Base-by-base conservation (phyloP, 2,888 invertebrate species). In the Harmothoe impar region DNA sequence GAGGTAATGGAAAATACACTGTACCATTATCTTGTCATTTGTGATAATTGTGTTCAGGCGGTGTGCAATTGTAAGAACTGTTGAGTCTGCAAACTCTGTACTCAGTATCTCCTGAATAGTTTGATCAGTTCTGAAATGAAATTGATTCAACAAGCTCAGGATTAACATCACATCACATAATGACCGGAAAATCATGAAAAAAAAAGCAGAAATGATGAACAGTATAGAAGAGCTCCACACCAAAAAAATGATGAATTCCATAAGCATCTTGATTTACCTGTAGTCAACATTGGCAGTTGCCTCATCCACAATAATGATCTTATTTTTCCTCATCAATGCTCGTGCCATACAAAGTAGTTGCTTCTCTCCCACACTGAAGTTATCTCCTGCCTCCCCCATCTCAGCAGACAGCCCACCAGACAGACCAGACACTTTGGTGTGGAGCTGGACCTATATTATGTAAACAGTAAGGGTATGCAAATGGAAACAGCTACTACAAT, bases 351-450 rank as follows among this genome's bases (percentile, higher is more conserved):
- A 84, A n/a, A 84, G 84, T 7, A 84, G 84, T 23, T 84, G 84
- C 23, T 43, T 84, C 43, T 84, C 84, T 84, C 84, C 84, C 10
- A 84, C 84, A 84, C 84, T 84, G 51, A 84, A 84, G 84, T 84
- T 84, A 17, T 35, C 25, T 12, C 84, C 84, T 33, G 43, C 23
- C 43, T 84, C 84, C 17, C 84, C 84, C 84, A 84, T 84, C 43
- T 84, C 84, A 12, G 84, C 84, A 35, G 51, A 51, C 35, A 84
- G 84, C 17, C 51, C 43, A 10, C 84, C 84, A 84, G 35, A 10
- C 15, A 84, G 84, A 5, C 29, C 43, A 12, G 20, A 20, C 35
- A 84, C 84, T 20, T 84, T 84, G 3, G 10, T 5, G 7, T 17
- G n/a, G 20, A 84, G 51, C 43, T 84, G 84, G 23, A 84, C 84